A percentile compares a stretch with the other conserved stretches of the same genome.
These are phyloP conservation scores for Hipparchia semele DNA, from an alignment of 2,888 invertebrate species.

Conservation along the genomic window DNA sequence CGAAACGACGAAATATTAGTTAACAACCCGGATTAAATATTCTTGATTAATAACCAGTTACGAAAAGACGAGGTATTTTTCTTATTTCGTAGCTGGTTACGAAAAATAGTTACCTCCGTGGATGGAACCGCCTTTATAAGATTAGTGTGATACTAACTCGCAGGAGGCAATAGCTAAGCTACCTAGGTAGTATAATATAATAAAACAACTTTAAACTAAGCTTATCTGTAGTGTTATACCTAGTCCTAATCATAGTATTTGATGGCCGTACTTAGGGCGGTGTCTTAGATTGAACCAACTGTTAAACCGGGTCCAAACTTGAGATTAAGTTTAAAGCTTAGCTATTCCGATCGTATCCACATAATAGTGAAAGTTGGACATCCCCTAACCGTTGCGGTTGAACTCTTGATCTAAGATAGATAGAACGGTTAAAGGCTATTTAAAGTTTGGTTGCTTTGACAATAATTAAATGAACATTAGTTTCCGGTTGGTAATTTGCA, in stretches of 20 bases:
- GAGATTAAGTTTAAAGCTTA: constrained; percentile 40
- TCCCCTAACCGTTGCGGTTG: constrained; percentile 38
- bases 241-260: constrained; percentile 34
- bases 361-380: constrained; percentile 42
- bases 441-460: constrained; percentile 22
- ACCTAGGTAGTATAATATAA: too few species aligned
- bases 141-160: too few species aligned
- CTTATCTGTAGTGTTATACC: not conserved
- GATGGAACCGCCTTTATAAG: too few species aligned
- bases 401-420: constrained; percentile 39
- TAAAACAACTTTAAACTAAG: not conserved
- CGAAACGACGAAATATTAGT: too few species aligned
- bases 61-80: too few species aligned
- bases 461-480: constrained; percentile 21
- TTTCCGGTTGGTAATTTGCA: constrained; percentile 13
- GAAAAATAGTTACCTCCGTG: too few species aligned
- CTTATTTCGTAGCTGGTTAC: too few species aligned
- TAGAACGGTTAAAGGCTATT: constrained; percentile 21
- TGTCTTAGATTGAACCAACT: constrained; percentile 39
- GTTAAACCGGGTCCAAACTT: constrained; percentile 40
- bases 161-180: too few species aligned
- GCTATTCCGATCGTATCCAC: constrained; percentile 39
- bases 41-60: too few species aligned
- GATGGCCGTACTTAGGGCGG: constrained; percentile 32
- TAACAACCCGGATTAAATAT: too few species aligned